phyloP scores from a whole-genome alignment of 2,113 vertebrate genomes.

The Rhinoptilus africanus region DNA sequence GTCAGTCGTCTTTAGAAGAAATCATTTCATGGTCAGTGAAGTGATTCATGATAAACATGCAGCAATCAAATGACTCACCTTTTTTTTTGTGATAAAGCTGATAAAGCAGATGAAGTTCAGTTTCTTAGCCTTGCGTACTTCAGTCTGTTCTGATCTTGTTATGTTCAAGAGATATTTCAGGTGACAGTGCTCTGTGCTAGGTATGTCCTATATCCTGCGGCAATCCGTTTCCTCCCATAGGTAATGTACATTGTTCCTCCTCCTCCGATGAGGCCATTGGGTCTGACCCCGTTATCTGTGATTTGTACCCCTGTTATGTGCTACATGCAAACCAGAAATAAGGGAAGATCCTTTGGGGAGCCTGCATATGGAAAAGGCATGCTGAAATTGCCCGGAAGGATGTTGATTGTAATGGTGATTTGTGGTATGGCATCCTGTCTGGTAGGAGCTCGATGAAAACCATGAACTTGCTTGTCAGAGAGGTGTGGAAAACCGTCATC shows the following conservation, averaged over 20 bases:
- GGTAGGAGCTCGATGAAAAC: neutral
- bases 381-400: neutral
- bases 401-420: neutral
- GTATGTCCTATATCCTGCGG: neutral
- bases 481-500: neutral
- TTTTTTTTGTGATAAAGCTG: neutral
- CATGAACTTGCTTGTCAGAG: neutral
- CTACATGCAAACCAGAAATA: neutral
- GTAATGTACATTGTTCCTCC: neutral
- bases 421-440: neutral
- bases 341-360: neutral
- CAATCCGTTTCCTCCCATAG: neutral
- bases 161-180: neutral
- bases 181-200: neutral
- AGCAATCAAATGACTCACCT: neutral
- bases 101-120: constrained; percentile 11
- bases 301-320: neutral
- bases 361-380: neutral
- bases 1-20: neutral
- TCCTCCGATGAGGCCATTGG: rapidly evolving
- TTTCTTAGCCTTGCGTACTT: neutral
- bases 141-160: neutral
- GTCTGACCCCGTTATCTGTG: neutral
- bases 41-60: neutral
- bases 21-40: neutral